Percentiles rank a stretch among this genome's conserved stretches.
Conservation (phyloP, 2,797 vertebrate species). For the Sparus aurata region DNA sequence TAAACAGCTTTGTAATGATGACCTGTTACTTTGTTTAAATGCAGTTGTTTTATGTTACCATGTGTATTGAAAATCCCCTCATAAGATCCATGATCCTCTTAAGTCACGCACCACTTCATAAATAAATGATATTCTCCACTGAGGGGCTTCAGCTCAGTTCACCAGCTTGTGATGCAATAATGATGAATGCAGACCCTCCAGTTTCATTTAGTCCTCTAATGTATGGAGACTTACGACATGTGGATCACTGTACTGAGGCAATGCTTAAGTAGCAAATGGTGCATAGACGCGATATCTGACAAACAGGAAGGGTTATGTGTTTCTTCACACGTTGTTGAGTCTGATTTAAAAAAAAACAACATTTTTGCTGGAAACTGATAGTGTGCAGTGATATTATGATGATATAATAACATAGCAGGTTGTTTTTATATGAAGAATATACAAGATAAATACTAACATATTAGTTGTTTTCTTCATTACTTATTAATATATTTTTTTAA, state of each 20-base stretch:
- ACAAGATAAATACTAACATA: background rate
- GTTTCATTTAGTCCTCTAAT: slow-evolving; percentile 60
- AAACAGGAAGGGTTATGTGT: background rate
- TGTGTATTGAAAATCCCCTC: slow-evolving; percentile 49
- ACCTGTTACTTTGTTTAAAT: slow-evolving; percentile 64
- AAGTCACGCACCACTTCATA: slow-evolving; percentile 75
- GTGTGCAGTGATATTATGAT: background rate
- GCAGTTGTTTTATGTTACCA: slow-evolving; percentile 59
- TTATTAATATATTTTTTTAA: background rate
- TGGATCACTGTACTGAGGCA: slow-evolving; percentile 27
- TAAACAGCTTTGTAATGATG: slow-evolving; percentile 45
- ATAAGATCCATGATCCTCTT: slow-evolving; percentile 69
- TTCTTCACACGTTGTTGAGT: background rate
- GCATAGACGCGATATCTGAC: background rate
- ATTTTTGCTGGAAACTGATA: background rate
- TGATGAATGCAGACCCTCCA: slow-evolving; percentile 60
- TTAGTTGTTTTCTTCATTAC: background rate
- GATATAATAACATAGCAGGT: background rate
- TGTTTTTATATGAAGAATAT: slow-evolving; percentile 3
- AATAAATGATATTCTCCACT: slow-evolving; percentile 74
- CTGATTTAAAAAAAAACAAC: background rate
- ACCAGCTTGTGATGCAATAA: slow-evolving; percentile 64
- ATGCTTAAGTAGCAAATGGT: slow-evolving; percentile 18
- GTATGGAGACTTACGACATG: slow-evolving; percentile 39
- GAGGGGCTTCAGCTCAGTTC: slow-evolving; percentile 63